Evolutionary conservation across 2,797 vertebrate species (phyloP).

Genomic region (Jordanella pulchra): DNA sequence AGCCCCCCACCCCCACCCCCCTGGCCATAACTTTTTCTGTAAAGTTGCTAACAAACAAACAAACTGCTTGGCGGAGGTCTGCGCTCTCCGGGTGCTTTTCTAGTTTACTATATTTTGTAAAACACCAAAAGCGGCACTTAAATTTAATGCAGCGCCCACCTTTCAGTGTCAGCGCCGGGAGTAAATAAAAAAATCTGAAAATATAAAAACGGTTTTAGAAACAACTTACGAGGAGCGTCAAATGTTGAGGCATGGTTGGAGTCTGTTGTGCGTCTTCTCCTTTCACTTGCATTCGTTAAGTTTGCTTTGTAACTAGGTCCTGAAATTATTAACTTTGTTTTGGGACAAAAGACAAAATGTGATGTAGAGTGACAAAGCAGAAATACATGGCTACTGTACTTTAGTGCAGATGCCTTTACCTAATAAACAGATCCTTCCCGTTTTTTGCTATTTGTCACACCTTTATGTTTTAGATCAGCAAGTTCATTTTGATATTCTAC

Average conservation of each 20-base stretch:
- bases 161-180: too few species aligned
- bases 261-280: background rate
- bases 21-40: too few species aligned
- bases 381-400: background rate
- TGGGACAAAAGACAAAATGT: background rate
- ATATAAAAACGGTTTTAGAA: background rate
- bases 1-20: too few species aligned
- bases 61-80: too few species aligned
- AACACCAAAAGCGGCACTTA: too few species aligned
- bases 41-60: too few species aligned
- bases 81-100: too few species aligned
- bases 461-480: background rate
- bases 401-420: background rate
- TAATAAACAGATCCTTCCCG: background rate
- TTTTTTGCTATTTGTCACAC: background rate
- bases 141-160: too few species aligned
- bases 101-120: too few species aligned
- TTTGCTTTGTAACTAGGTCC: constrained; percentile 34
- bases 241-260: constrained; percentile 54
- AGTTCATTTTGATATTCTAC: background rate
- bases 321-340: constrained; percentile 64
- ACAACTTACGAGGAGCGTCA: constrained; percentile 67
- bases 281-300: constrained; percentile 4
- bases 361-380: background rate
- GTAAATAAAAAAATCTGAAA: too few species aligned